phyloP scores from a whole-genome alignment of 2,113 vertebrate species.

The Ailurus styani region DNA sequence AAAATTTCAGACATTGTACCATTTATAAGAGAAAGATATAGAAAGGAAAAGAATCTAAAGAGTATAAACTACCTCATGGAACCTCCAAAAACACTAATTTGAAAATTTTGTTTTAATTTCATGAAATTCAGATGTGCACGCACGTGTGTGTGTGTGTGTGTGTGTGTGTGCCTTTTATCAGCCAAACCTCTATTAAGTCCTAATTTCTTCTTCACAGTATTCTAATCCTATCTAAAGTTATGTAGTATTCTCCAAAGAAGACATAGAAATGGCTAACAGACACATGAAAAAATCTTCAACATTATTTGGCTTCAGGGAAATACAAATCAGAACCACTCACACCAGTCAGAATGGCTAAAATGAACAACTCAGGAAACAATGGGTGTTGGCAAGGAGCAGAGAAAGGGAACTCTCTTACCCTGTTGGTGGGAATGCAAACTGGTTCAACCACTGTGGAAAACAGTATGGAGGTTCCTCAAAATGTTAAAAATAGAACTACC shows the following conservation, averaged over 20 bases:
- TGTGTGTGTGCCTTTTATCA: neutral
- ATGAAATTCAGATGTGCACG: neutral
- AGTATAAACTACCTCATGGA: neutral
- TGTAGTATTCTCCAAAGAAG: neutral
- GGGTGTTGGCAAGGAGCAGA: neutral
- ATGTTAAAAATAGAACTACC: too few species aligned
- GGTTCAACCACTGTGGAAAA: too few species aligned
- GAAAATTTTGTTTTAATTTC: neutral
- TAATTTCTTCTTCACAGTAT: neutral
- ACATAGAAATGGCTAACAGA: neutral
- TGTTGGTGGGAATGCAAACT: too few species aligned
- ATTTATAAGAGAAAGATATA: neutral
- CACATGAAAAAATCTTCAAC: neutral
- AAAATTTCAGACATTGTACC: neutral
- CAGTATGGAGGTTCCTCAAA: too few species aligned
- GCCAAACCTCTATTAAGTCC: neutral
- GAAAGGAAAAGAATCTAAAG: neutral
- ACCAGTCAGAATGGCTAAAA: neutral
- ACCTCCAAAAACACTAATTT: neutral
- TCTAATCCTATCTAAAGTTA: neutral
- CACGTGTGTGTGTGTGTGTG: neutral
- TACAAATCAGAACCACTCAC: neutral
- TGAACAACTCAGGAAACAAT: neutral
- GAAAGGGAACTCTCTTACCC: neutral
- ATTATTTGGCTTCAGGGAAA: neutral